Evolutionary conservation across 2,888 invertebrate species (phyloP), one percentile per base, ranked within the genome.

Genomic region (Amblyteles armatorius): DNA sequence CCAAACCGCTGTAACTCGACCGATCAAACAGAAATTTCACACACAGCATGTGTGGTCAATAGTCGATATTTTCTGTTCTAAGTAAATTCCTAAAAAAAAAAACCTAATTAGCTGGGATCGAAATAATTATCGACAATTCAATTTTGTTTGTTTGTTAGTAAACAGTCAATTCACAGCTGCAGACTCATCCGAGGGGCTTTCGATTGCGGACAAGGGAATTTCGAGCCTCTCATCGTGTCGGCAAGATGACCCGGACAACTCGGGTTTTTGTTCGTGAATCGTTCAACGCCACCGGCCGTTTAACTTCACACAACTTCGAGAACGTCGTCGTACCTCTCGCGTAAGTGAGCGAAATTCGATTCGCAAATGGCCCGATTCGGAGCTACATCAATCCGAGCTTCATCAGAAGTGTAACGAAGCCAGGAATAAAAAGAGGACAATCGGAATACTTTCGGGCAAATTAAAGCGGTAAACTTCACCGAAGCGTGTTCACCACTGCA

Each of bases 401-500:
- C 44, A 60, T 33, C 13, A 11, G 50, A 74, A 48, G 19, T 48
- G 48, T 50, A 5, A 29, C 74, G 63, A 63, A 50, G 74, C 63
- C 63, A 33, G 19, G 19, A 50, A 65, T 50, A 48, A 50, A 48
- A 60, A 50, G 33, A 33, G 33, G n/a, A 33, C 33, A 29, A 63
- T 13, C 33, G 2, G 13, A 33, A 33, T 63, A 63, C 26, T n/a
- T 33, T 33, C 16, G 16, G 33, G n/a, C 16, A 60, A 4, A 29
- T 33, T 33, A 33, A 63, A 29, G 60, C 71, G n/a, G n/a, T 16
- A 4, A n/a, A 55, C 50, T 16, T 19, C 52, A 11, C 4, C 55
- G 69, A 71, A 83, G 83, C 76, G 74, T 52, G 48, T 13, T 63
- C 11, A 74, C 57, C 40, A 40, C 9, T 11, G 40, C 2, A 11